Evolutionary conservation across 2,888 invertebrate species (phyloP), one percentile per base, ranked within the genome.

Genomic region (Candidula unifasciata): DNA sequence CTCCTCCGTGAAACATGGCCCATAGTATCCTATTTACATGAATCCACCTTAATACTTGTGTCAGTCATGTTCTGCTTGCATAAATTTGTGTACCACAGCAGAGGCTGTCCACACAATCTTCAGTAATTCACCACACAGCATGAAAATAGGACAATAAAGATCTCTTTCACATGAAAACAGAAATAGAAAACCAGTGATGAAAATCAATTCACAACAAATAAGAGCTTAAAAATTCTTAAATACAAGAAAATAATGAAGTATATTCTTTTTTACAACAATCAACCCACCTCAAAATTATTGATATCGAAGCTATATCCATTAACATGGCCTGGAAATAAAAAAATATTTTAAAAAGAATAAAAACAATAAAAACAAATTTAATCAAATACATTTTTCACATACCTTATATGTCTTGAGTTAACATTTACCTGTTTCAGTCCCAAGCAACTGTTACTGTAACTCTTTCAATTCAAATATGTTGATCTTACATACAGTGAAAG

Each of bases 281-380:
- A 16, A 60, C 60, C 44, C 79, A 83, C 83, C 83, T 83, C 83
- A 79, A 37, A 68, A 37, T 60, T 10, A 74, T 44, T 76, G n/a
- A 33, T 54, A 16, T 79, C 79, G 30, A 73, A 60, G 76, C 71
- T 83, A 35, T 64, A 73, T 44, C 83, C 83, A 79, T 79, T 79
- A 2, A 73, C 24, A 71, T 79, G 30, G 27, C 79, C 83, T 79
- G 79, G 30, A 76, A 69, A 16, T 35, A 27, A 6, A 69, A 30
- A 5, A 30, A 74, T 64, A 35, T 27, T 73, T 30, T n/a, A 35
- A 33, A 21, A 66, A 35, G 44, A 44, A 78, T 13, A 35, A 33
- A 30, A 3, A 35, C 1, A 78, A 27, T 52, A 24, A 21, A 57
- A 24, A 1, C 21, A 57, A n/a, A 33, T 21, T 0, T 33, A 21